phyloP scores from a whole-genome alignment of 2,113 vertebrate species.

The Damaliscus lunatus region DNA sequence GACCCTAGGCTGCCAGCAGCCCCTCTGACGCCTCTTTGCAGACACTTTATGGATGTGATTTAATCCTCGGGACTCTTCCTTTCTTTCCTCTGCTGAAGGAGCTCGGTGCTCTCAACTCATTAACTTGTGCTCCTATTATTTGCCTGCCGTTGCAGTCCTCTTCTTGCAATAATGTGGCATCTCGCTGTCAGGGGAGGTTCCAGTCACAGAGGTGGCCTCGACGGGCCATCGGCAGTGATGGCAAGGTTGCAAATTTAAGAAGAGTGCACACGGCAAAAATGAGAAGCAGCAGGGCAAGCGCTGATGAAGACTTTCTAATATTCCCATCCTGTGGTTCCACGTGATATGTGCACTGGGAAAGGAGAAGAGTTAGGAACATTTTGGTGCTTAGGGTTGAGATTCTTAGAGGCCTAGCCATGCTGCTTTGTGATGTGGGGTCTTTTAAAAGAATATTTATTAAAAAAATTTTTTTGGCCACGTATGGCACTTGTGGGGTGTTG shows the following conservation, averaged over 20 bases:
- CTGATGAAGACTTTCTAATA: slow-evolving; percentile 2
- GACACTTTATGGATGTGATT: slow-evolving; percentile 39
- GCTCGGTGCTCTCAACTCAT: slow-evolving; percentile 16
- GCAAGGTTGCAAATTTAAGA: slow-evolving; percentile 18
- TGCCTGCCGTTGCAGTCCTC: slow-evolving; percentile 19
- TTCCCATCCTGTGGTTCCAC: neutral
- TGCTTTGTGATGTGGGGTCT: neutral
- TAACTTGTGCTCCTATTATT: slow-evolving; percentile 32
- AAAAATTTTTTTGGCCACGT: neutral
- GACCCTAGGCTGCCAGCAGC: neutral
- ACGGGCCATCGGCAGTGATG: neutral
- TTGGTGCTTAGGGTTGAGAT: neutral
- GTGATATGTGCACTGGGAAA: accelerated
- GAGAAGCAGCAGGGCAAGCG: neutral
- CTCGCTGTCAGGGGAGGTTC: neutral
- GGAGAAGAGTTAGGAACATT: too few relatives aligned
- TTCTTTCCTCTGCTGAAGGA: neutral
- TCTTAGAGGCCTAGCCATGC: neutral
- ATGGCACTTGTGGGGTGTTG: neutral
- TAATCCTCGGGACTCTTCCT: neutral
- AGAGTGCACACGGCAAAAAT: neutral
- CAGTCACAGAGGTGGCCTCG: neutral
- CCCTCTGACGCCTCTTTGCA: neutral
- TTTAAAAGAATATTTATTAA: neutral
- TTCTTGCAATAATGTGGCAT: neutral